These are phyloP conservation scores for Semaprochilodus insignis DNA, from an alignment of 2,797 vertebrate genomes.

Conservation along the genomic window DNA sequence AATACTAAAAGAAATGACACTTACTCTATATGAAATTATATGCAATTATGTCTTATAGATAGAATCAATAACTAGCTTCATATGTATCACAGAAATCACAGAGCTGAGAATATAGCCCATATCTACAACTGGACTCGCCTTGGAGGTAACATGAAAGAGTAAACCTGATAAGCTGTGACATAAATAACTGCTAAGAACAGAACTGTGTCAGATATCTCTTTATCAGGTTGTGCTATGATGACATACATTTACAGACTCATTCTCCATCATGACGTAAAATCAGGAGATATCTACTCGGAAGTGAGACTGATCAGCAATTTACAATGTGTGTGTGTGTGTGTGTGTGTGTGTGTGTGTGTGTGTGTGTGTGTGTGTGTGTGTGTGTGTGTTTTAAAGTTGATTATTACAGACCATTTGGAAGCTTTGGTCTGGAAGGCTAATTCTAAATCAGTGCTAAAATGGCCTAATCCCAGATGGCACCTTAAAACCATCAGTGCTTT, in stretches of 20 bases:
- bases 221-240: neutral
- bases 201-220: neutral
- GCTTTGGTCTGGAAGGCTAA: neutral
- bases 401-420: no score
- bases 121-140: no score
- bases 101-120: neutral
- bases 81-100: neutral
- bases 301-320: no score
- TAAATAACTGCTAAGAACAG: neutral
- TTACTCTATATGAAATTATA: no score
- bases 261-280: neutral
- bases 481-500: neutral
- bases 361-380: no score
- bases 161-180: neutral
- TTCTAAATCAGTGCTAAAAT: neutral
- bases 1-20: no score
- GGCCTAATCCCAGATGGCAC: no score
- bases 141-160: no score
- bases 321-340: no score
- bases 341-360: no score
- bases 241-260: neutral
- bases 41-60: no score
- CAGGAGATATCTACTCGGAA: neutral
- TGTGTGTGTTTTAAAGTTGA: no score
- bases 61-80: neutral